These are phyloP conservation scores for Zaprionus bogoriensis DNA, from an alignment of 2,888 invertebrate genomes.

Conservation along the genomic window DNA sequence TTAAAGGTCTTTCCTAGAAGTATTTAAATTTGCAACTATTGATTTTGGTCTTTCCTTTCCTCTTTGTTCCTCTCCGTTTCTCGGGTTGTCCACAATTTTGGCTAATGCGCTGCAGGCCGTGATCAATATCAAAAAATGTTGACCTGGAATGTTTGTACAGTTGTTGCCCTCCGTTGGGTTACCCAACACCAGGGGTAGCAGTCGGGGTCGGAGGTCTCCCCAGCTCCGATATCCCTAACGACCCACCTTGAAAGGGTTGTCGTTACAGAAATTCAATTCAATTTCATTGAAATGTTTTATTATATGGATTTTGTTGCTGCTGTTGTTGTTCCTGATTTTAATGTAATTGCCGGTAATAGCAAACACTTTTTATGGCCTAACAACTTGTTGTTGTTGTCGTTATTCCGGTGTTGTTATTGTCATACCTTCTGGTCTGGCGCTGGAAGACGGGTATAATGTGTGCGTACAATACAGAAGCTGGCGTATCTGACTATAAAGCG, in stretches of 20 bases:
- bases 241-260: slow-evolving; percentile 59
- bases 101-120: slow-evolving; percentile 48
- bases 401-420: slow-evolving; percentile 2
- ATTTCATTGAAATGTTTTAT: slow-evolving; percentile 68
- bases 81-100: background rate
- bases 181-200: no score
- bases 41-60: slow-evolving; percentile 28
- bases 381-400: slow-evolving; percentile 42
- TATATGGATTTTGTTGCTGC: slow-evolving; percentile 50
- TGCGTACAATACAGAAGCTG: no score
- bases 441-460: no score
- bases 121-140: slow-evolving; percentile 47
- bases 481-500: no score
- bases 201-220: no score
- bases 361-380: slow-evolving; percentile 57
- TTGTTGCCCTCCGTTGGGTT: slow-evolving; percentile 42
- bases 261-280: slow-evolving; percentile 60
- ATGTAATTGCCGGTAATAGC: slow-evolving; percentile 66
- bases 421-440: no score
- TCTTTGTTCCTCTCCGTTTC: background rate
- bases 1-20: slow-evolving; percentile 35
- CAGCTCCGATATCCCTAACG: background rate
- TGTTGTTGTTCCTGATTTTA: slow-evolving; percentile 55
- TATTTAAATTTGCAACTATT: slow-evolving; percentile 44
- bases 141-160: slow-evolving; percentile 53